Evolutionary conservation across 1,140 invertebrate species (phyloP).

Genomic region (Solen grandis): DNA sequence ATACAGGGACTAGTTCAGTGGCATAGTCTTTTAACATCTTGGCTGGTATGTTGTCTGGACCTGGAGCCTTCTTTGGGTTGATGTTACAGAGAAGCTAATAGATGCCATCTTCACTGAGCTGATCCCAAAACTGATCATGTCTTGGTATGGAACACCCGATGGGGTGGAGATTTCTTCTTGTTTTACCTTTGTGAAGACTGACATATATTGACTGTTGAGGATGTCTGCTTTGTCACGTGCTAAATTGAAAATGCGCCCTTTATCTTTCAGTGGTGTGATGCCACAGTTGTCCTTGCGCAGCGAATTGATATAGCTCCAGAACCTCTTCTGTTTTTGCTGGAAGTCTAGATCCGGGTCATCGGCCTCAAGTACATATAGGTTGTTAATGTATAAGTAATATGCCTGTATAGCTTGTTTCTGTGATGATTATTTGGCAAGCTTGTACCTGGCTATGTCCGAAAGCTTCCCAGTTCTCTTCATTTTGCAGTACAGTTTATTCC

Average conservation of each 20-base stretch:
- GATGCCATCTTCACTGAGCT: too few relatives aligned
- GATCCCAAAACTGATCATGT: too few relatives aligned
- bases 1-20: too few relatives aligned
- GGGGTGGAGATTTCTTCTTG: too few relatives aligned
- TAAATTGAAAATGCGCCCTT: background rate
- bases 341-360: background rate
- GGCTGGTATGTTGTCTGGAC: too few relatives aligned
- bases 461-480: background rate
- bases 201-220: slow-evolving; percentile 35
- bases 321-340: slow-evolving; percentile 16
- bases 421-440: background rate
- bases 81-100: too few relatives aligned
- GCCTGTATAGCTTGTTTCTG: background rate
- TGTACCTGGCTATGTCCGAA: background rate
- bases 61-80: too few relatives aligned
- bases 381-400: too few relatives aligned
- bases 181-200: slow-evolving; percentile 49
- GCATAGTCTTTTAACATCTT: too few relatives aligned
- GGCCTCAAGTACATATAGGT: too few relatives aligned
- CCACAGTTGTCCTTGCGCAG: slow-evolving; percentile 10
- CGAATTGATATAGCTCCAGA: slow-evolving; percentile 27
- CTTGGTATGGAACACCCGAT: too few relatives aligned
- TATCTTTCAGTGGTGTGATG: slow-evolving; percentile 10
- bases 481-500: too few relatives aligned
- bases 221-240: slow-evolving; percentile 29